Percentiles rank a stretch among this genome's conserved stretches.
These are phyloP conservation scores for Syndactyla subalaris DNA, from an alignment of 2,797 vertebrate genomes.

Conservation along the genomic window DNA sequence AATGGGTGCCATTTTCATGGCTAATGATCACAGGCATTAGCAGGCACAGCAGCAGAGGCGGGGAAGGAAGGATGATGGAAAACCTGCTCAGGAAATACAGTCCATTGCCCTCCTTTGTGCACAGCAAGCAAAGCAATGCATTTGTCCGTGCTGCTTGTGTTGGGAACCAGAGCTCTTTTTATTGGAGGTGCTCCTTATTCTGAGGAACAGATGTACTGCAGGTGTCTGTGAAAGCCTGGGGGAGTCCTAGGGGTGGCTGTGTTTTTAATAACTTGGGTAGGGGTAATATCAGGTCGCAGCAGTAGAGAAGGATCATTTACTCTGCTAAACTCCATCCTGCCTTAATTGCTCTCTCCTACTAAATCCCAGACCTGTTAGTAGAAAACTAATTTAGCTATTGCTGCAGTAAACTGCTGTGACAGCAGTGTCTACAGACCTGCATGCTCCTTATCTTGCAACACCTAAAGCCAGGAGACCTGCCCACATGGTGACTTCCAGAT, in stretches of 20 bases:
- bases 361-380: constrained; percentile 40
- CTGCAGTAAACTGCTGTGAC: not conserved
- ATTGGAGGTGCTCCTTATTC: not conserved
- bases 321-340: not conserved
- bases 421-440: not conserved
- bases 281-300: constrained; percentile 4
- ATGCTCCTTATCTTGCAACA: not conserved
- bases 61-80: not conserved
- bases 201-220: constrained; percentile 14
- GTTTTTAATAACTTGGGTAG: not conserved
- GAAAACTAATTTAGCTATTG: not conserved
- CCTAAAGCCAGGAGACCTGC: not conserved
- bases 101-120: not conserved
- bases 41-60: not conserved
- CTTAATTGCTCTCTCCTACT: constrained; percentile 32
- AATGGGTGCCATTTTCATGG: constrained; percentile 39
- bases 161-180: not conserved
- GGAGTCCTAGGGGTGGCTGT: not conserved
- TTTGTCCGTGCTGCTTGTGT: not conserved
- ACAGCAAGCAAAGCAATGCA: not conserved
- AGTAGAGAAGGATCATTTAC: constrained; percentile 7
- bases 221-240: constrained; percentile 3
- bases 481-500: not conserved
- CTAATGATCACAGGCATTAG: constrained; percentile 18
- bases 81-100: not conserved